Percentiles rank a stretch among this genome's conserved stretches.
These are phyloP conservation scores for Nycticryphes semicollaris DNA, from an alignment of 2,113 vertebrate species.

Conservation along the genomic window DNA sequence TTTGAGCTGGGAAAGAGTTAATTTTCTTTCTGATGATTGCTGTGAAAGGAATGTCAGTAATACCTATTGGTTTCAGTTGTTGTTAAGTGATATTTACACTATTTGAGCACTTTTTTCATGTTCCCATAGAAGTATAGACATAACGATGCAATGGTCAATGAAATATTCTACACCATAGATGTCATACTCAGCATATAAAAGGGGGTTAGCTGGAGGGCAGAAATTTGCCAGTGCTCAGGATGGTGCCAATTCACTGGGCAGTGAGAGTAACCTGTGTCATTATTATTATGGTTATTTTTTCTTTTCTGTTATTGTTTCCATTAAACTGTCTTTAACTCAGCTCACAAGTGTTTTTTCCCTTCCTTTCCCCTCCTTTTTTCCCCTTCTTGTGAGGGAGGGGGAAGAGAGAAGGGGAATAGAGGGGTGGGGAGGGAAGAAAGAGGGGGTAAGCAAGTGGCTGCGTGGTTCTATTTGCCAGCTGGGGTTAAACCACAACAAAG, in stretches of 20 bases:
- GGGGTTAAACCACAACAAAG: not conserved
- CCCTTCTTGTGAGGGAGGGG: not conserved
- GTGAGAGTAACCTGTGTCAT: not conserved
- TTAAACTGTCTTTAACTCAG: not conserved
- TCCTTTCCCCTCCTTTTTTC: not conserved
- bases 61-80: not conserved
- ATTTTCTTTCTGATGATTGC: not conserved
- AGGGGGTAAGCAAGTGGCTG: not conserved
- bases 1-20: not conserved
- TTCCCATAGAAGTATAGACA: not conserved
- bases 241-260: not conserved
- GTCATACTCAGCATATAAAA: not conserved
- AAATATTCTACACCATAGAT: not conserved
- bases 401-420: too few relatives aligned
- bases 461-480: not conserved
- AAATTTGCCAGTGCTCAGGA: not conserved
- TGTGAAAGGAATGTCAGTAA: not conserved
- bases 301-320: not conserved
- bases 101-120: not conserved
- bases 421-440: not conserved
- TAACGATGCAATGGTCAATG: not conserved
- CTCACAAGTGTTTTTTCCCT: not conserved
- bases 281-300: not conserved
- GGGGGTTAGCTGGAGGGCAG: not conserved
- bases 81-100: not conserved